Conservation (phyloP, 2,113 vertebrate species). For the Alligator mississippiensis region DNA sequence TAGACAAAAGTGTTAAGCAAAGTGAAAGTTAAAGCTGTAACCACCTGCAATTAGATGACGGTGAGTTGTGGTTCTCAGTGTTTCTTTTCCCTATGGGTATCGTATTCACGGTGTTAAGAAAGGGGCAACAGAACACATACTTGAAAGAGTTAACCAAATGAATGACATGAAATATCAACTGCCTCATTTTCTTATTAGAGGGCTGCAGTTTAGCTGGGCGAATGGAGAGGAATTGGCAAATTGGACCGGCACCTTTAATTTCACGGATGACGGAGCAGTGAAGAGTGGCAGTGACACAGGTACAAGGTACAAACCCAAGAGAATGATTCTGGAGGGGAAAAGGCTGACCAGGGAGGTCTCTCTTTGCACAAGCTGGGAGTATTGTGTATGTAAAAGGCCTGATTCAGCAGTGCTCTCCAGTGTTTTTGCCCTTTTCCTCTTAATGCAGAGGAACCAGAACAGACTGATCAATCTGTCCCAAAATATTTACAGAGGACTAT, state of each 20-base stretch:
- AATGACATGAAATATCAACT: slow-evolving; percentile 84
- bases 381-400: not conserved
- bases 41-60: not conserved
- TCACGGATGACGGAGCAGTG: slow-evolving; percentile 92
- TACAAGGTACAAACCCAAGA: slow-evolving; percentile 93
- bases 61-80: not conserved
- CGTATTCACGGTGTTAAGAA: not conserved
- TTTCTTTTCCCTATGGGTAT: not conserved
- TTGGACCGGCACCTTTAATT: slow-evolving; percentile 97
- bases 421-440: not conserved
- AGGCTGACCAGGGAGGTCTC: not conserved
- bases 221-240: slow-evolving; percentile 96
- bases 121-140: slow-evolving; percentile 5
- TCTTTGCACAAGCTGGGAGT: not conserved
- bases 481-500: not conserved
- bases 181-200: slow-evolving; percentile 97
- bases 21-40: not conserved
- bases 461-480: not conserved
- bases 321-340: slow-evolving; percentile 66
- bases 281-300: slow-evolving; percentile 93
- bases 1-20: not conserved
- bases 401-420: not conserved
- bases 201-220: slow-evolving; percentile 98
- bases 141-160: slow-evolving; percentile 43
- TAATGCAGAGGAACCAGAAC: not conserved